phyloP scores from a whole-genome alignment of 1,140 invertebrate genomes.

The Mylabris phalerata region DNA sequence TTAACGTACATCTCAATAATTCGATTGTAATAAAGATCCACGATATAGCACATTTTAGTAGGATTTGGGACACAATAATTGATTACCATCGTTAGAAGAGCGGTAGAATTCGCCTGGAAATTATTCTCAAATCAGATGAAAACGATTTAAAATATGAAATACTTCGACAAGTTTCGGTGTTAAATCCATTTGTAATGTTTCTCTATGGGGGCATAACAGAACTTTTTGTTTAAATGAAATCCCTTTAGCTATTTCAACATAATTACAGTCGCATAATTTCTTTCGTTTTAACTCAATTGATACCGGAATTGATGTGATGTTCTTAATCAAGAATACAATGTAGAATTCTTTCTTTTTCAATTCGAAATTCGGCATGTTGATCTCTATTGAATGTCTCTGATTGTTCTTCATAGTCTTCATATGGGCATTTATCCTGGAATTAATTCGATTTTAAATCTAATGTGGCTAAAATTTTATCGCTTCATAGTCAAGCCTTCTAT shows the following conservation, averaged over 20 bases:
- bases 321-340: slow-evolving; percentile 21
- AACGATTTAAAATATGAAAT: too few relatives aligned
- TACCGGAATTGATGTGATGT: slow-evolving; percentile 20
- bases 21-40: slow-evolving; percentile 21
- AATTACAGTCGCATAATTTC: slow-evolving; percentile 29
- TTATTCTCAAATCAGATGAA: too few relatives aligned
- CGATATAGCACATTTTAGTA: slow-evolving; percentile 14
- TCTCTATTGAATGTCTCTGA: slow-evolving; percentile 15
- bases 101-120: too few relatives aligned
- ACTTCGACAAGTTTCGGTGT: too few relatives aligned
- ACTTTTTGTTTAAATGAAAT: too few relatives aligned
- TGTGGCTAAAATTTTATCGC: too few relatives aligned
- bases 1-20: slow-evolving; percentile 19
- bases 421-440: slow-evolving; percentile 18
- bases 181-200: too few relatives aligned
- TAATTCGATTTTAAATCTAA: not conserved
- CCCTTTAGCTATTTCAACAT: too few relatives aligned
- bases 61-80: slow-evolving; percentile 7
- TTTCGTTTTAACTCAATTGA: slow-evolving; percentile 19
- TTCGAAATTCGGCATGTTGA: slow-evolving; percentile 22
- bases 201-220: too few relatives aligned
- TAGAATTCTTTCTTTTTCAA: slow-evolving; percentile 14
- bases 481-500: too few relatives aligned
- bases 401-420: slow-evolving; percentile 17
- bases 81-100: slow-evolving; percentile 8